Conservation (phyloP, 2,113 vertebrate species). For the Thalassoma bifasciatum region DNA sequence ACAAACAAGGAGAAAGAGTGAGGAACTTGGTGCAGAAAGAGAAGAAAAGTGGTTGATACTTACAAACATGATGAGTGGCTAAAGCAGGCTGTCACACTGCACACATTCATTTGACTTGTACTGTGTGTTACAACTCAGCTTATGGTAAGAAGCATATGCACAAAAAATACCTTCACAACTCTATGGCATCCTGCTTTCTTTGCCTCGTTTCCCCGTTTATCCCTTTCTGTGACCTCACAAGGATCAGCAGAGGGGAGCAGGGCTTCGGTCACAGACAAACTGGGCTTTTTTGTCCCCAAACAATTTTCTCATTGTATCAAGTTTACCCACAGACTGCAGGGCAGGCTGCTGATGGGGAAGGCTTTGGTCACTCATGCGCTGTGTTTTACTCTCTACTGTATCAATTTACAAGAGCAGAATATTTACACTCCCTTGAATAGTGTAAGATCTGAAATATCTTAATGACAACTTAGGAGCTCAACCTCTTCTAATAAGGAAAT, state of each 20-base stretch:
- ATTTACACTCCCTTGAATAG: background rate
- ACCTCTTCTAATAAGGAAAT: too few relatives aligned
- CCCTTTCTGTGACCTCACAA: slow-evolving; percentile 59
- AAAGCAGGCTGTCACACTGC: background rate
- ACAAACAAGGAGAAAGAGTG: background rate
- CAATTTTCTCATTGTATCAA: slow-evolving; percentile 77
- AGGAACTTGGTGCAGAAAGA: background rate
- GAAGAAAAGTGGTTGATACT: background rate
- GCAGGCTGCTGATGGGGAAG: slow-evolving; percentile 33
- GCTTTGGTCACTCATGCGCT: slow-evolving; percentile 21
- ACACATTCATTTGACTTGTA: background rate
- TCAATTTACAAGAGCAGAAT: slow-evolving; percentile 18
- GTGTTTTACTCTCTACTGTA: background rate
- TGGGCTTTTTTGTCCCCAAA: slow-evolving; percentile 68
- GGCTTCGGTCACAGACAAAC: slow-evolving; percentile 57
- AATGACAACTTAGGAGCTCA: too few relatives aligned
- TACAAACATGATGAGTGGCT: background rate
- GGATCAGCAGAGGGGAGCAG: slow-evolving; percentile 49
- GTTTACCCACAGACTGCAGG: slow-evolving; percentile 52
- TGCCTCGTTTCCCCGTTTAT: slow-evolving; percentile 10
- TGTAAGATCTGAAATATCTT: background rate
- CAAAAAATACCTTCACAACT: background rate
- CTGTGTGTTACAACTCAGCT: background rate
- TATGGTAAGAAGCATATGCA: too few relatives aligned
- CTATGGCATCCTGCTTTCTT: background rate